These are phyloP conservation scores for Heterotis niloticus DNA, from an alignment of 2,113 vertebrate genomes.

Conservation along the genomic window DNA sequence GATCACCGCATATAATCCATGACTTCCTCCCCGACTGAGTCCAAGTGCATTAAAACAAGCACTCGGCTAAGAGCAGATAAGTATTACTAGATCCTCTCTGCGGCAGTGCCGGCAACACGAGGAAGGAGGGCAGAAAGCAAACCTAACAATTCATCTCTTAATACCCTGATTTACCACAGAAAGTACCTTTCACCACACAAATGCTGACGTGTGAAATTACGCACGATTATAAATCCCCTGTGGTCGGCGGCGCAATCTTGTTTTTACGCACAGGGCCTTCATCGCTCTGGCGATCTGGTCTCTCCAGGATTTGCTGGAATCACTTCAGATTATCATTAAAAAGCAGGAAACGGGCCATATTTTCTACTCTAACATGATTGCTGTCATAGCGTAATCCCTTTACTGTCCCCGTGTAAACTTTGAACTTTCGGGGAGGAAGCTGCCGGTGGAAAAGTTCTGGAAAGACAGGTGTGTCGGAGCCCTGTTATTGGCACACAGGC, in stretches of 20 bases:
- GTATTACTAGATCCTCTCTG: not conserved
- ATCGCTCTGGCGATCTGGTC: conserved; percentile 22
- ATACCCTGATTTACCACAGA: conserved; percentile 8
- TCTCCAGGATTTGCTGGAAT: conserved; percentile 25
- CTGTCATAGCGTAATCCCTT: conserved; percentile 1
- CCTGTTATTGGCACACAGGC: not conserved
- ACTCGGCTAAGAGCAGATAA: conserved; percentile 32
- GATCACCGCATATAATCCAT: conserved; percentile 39
- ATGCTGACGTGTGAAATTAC: conserved; percentile 22
- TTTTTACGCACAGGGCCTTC: conserved; percentile 8
- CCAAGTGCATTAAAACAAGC: conserved; percentile 40
- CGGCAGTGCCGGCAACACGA: conserved; percentile 18
- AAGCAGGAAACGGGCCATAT: conserved; percentile 17
- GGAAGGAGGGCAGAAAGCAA: conserved; percentile 18
- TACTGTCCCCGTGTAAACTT: conserved; percentile 16
- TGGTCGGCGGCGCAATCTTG: conserved; percentile 33
- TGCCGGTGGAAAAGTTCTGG: not conserved
- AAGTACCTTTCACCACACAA: conserved; percentile 25
- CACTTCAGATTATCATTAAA: conserved; percentile 30
- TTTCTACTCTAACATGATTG: conserved; percentile 16
- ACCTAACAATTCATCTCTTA: conserved; percentile 28
- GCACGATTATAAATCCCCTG: conserved; percentile 27
- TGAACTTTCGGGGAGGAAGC: conserved; percentile 8
- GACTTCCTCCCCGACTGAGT: conserved; percentile 39
- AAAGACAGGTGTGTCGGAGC: not conserved